A percentile compares a stretch with the other conserved stretches of the same genome.
phyloP scores from a whole-genome alignment of 2,113 vertebrate species.

The Lophotis ruficrista region DNA sequence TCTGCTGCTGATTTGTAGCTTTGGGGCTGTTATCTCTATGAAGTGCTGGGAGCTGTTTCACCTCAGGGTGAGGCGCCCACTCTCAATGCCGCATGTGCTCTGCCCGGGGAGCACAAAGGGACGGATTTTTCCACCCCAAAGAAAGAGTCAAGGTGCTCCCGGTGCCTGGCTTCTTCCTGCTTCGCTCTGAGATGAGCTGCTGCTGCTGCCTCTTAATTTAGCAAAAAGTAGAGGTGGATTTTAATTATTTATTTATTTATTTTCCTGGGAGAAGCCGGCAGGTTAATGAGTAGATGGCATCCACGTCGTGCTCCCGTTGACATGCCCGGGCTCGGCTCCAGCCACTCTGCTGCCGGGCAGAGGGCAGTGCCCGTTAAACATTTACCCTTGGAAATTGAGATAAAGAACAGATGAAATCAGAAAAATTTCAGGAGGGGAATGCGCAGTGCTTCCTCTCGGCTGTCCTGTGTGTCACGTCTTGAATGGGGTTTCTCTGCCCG shows the following conservation, averaged over 20 bases:
- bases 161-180: not conserved
- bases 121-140: not conserved
- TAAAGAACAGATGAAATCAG: not conserved
- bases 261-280: not conserved
- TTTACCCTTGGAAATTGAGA: not conserved
- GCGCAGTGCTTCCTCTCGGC: not conserved
- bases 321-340: constrained; percentile 12
- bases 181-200: fast-evolving
- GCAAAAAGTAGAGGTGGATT: not conserved
- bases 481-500: not conserved
- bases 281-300: not conserved
- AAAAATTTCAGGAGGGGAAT: not conserved
- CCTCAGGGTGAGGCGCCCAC: fast-evolving
- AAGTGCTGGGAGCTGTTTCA: fast-evolving
- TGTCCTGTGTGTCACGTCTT: fast-evolving
- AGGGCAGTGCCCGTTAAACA: constrained; percentile 34
- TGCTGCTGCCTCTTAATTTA: not conserved
- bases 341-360: not conserved
- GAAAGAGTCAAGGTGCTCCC: fast-evolving
- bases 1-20: not conserved
- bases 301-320: not conserved
- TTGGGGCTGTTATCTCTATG: not conserved
- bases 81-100: fast-evolving
- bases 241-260: not conserved
- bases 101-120: fast-evolving